Evolutionary conservation across 1,140 invertebrate genomes (phyloP).

Genomic region (Geopemphigus sp.): DNA sequence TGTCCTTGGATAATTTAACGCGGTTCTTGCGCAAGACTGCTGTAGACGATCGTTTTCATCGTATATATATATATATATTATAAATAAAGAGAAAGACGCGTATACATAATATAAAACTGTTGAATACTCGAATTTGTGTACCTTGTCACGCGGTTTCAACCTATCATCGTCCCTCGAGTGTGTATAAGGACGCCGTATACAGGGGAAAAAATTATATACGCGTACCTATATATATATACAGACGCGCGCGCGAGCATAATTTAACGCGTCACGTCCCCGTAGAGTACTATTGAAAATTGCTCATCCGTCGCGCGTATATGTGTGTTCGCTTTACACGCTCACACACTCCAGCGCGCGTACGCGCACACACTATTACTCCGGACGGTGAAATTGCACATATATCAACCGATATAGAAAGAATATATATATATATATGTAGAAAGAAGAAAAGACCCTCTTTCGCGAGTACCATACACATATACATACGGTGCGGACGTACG

Average conservation of each 20-base stretch:
- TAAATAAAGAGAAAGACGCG: background rate
- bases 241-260: background rate
- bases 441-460: slow-evolving; percentile 7
- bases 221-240: background rate
- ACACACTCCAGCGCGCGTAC: too few relatives aligned
- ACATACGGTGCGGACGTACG: background rate
- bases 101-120: too few relatives aligned
- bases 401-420: background rate
- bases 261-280: slow-evolving; percentile 1
- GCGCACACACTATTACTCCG: background rate
- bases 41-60: slow-evolving; percentile 10
- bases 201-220: background rate
- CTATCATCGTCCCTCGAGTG: background rate
- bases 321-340: background rate
- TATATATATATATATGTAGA: background rate
- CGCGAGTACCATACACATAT: too few relatives aligned
- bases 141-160: background rate
- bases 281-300: slow-evolving; percentile 36
- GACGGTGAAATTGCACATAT: slow-evolving; percentile 7
- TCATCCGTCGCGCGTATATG: background rate
- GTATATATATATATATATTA: background rate
- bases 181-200: too few relatives aligned
- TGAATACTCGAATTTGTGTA: too few relatives aligned
- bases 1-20: background rate
- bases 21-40: too few relatives aligned